Percentiles rank a stretch among this genome's conserved stretches.
phyloP scores from a whole-genome alignment of 2,888 invertebrate genomes.

The Torymus tubicola region DNA sequence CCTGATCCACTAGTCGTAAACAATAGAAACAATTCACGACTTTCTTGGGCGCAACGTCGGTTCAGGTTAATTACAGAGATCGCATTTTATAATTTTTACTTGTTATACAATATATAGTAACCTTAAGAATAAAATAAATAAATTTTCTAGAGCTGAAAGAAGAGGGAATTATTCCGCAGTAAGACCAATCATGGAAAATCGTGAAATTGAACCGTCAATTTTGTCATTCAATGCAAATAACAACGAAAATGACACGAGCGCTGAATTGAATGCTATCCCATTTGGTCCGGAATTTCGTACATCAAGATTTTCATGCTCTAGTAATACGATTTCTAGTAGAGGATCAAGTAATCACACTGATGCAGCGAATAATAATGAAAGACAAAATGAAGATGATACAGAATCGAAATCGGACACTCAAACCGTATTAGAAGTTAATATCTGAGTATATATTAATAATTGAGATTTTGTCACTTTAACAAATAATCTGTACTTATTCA shows the following conservation, averaged over 20 bases:
- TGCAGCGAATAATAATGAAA: neutral
- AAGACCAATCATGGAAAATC: constrained; percentile 26
- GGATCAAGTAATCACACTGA: constrained; percentile 16
- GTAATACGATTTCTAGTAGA: constrained; percentile 23
- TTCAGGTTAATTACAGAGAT: constrained; percentile 33
- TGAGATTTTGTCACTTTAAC: neutral
- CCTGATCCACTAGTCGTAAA: constrained; percentile 33
- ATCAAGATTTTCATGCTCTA: constrained; percentile 47
- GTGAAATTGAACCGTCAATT: constrained; percentile 36
- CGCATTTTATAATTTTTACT: too few species aligned
- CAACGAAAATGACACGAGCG: constrained; percentile 10
- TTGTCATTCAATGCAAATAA: constrained; percentile 33
- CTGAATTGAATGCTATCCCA: constrained; percentile 10
- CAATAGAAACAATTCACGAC: constrained; percentile 44
- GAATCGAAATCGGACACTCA: constrained; percentile 55
- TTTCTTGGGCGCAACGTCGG: constrained; percentile 58
- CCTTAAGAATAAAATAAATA: neutral
- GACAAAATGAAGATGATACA: constrained; percentile 11
- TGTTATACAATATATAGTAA: neutral
- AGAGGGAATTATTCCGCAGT: constrained; percentile 50
- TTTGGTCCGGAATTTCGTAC: constrained; percentile 22
- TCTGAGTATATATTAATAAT: constrained; percentile 1
- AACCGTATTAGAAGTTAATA: constrained; percentile 60
- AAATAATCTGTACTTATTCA: too few species aligned
- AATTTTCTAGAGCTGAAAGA: constrained; percentile 56